These are phyloP conservation scores for Drosophila ironensis DNA, from an alignment of 1,140 invertebrate species.

Conservation along the genomic window DNA sequence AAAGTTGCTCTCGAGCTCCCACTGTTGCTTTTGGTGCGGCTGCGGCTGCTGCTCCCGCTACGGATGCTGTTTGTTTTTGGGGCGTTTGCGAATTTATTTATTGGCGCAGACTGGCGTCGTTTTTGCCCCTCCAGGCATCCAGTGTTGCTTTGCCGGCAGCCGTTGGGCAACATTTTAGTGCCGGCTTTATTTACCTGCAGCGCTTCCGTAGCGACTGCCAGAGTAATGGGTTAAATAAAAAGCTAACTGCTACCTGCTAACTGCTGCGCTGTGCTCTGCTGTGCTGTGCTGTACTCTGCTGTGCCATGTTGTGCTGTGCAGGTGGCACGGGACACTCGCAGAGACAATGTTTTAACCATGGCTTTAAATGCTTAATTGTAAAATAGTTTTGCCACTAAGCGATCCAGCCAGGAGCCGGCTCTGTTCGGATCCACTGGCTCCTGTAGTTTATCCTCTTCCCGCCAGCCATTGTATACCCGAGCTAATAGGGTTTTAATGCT, in stretches of 20 bases:
- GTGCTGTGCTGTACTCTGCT: too few relatives aligned
- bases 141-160: slow-evolving; percentile 18
- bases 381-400: slow-evolving; percentile 45
- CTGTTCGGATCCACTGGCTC: neutral
- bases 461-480: neutral
- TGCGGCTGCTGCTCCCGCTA: slow-evolving; percentile 5
- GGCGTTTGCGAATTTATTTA: slow-evolving; percentile 57
- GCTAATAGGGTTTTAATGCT: slow-evolving; percentile 36
- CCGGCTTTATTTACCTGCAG: slow-evolving; percentile 45
- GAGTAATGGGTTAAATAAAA: slow-evolving; percentile 60
- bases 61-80: slow-evolving; percentile 43
- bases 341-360: slow-evolving; percentile 47
- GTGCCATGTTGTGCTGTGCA: too few relatives aligned
- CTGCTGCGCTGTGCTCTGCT: neutral
- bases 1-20: slow-evolving; percentile 30
- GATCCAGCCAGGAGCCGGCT: neutral
- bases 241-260: slow-evolving; percentile 38
- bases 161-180: slow-evolving; percentile 53
- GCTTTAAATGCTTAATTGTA: slow-evolving; percentile 60
- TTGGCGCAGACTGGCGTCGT: slow-evolving; percentile 44
- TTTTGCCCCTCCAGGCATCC: slow-evolving; percentile 14
- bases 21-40: slow-evolving; percentile 3
- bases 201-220: neutral
- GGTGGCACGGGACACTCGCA: slow-evolving; percentile 10
- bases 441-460: slow-evolving; percentile 17